Evolutionary conservation across 1,140 invertebrate genomes (phyloP), one percentile per base, ranked within the genome.

Genomic region (Brachionus paranguensis): DNA sequence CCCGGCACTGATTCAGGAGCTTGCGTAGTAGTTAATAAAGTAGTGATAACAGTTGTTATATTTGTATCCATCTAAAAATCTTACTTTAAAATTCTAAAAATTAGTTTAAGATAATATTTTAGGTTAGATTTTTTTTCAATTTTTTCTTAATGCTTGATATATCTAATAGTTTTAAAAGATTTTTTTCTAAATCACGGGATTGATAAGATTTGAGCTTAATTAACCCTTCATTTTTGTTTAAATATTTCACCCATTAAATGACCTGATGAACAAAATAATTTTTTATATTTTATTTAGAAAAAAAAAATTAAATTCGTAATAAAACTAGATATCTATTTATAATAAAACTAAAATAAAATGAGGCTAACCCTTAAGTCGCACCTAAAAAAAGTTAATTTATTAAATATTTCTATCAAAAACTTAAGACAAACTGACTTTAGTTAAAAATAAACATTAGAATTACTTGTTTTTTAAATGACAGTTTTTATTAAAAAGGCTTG

Each of bases 61-160:
- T 64, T 64, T 12, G 20, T 53, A 81, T 64, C 64, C 78, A 81
- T 81, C 53, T 81, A 17, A 72, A 41, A 47, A 33, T 12, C 33
- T 68, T 37, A 37, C 6, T 37, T 68, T n/a, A 29, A 68, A 68
- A 68, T n/a, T 12, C 41, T 41, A n/a, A 33, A 68, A 68, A 29
- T 33, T 11, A 33, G 11, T 68, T 24, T 33, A 68, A 68, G 65
- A 68, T 68, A 68, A 37, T 29, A 6, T 37, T 68, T 41, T 68
- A 33, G 33, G n/a, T 60, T 60, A 55, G 53, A 17, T 55, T 17
- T 4, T 60, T 60, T 60, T 10, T n/a, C 5, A n/a, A 53, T 17
- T 7, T 60, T 60, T 60, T 60, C 53, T 60, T 60, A 10, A 60
- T 60, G 20, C 53, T 27, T 60, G 17, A 60, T 53, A 53, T n/a